Percentiles rank a stretch among this genome's conserved stretches.
Conservation (phyloP, 2,888 invertebrate genomes). For the Diabrotica balteata region DNA sequence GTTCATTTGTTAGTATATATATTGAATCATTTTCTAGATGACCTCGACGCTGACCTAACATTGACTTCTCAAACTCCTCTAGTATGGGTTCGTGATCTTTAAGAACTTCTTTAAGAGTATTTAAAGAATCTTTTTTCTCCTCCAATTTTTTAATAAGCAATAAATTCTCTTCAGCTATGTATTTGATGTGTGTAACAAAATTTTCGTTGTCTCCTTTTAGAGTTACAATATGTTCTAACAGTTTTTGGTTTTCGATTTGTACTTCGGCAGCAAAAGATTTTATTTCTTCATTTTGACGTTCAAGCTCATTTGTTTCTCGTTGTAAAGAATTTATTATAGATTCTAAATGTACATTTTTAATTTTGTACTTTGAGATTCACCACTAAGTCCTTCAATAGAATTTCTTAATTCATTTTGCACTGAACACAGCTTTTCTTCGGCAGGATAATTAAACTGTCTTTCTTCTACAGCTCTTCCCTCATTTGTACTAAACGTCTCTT, state of each 20-base stretch:
- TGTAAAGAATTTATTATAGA: constrained; percentile 1
- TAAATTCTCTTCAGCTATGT: constrained; percentile 27
- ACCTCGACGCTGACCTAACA: constrained; percentile 9
- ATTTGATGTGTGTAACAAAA: constrained; percentile 24
- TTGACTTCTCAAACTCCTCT: constrained; percentile 22
- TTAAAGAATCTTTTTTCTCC: constrained; percentile 39
- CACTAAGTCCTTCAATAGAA: constrained; percentile 50
- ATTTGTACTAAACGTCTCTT: constrained; percentile 50
- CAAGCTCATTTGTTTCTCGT: constrained; percentile 18
- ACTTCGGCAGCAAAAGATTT: not conserved
- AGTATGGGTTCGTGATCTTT: constrained; percentile 38
- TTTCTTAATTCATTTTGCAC: constrained; percentile 52
- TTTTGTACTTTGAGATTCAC: constrained; percentile 48
- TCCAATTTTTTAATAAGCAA: constrained; percentile 30
- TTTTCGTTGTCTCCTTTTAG: constrained; percentile 45
- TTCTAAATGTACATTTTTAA: constrained; percentile 40
- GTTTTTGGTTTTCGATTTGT: constrained; percentile 13
- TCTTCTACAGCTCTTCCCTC: constrained; percentile 53
- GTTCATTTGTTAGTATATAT: constrained; percentile 30
- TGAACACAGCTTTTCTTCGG: constrained; percentile 52
- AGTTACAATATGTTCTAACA: constrained; percentile 32
- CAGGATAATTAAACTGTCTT: constrained; percentile 50
- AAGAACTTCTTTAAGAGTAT: constrained; percentile 39
- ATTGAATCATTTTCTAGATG: constrained; percentile 15
- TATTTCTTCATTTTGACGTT: constrained; percentile 21